Evolutionary conservation across 2,888 invertebrate species (phyloP), one percentile per base, ranked within the genome.

Genomic region (Molorchus minor): DNA sequence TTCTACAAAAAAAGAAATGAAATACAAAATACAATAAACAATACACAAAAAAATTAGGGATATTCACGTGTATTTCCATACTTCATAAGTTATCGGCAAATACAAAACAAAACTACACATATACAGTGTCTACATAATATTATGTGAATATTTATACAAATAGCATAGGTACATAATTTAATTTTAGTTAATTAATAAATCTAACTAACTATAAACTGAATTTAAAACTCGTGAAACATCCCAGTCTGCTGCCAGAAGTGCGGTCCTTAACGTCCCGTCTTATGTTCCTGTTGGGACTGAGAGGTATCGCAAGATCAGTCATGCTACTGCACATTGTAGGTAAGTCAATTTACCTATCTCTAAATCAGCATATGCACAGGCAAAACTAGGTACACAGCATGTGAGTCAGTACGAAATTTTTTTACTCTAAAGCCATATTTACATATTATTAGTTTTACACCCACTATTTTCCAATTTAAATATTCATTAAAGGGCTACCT

Each of bases 41-140:
- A 68, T 72, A 71, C 70, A 74, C 69, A 70, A 66, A 65, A 64
- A 67, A 70, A 58, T 66, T 67, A 68, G 68, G 72, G 68, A 70
- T 74, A 74, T 75, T 72, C 72, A 75, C 73, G 77, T 79, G 79
- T 80, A 79, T 79, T 77, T 71, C 71, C 59, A 61, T 68, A 74
- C 72, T 71, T 73, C 71, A 72, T 76, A 76, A 77, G 75, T 76
- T 75, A 75, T 76, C 72, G 74, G 79, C 78, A 78, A 77, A 79
- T 79, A 80, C 79, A 80, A 74, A 80, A 78, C 77, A 79, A 79
- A 80, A 80, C 79, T 80, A 80, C 80, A 80, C 79, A 80, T 80
- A 79, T 80, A 80, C 80, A 79, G 78, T 77, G 78, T 78, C 78
- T 79, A 77, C 76, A 75, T 76, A 77, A 74, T 77, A 75, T 70